These are phyloP conservation scores for Muscicapa comitata DNA, from an alignment of 2,797 vertebrate species.

Conservation along the genomic window DNA sequence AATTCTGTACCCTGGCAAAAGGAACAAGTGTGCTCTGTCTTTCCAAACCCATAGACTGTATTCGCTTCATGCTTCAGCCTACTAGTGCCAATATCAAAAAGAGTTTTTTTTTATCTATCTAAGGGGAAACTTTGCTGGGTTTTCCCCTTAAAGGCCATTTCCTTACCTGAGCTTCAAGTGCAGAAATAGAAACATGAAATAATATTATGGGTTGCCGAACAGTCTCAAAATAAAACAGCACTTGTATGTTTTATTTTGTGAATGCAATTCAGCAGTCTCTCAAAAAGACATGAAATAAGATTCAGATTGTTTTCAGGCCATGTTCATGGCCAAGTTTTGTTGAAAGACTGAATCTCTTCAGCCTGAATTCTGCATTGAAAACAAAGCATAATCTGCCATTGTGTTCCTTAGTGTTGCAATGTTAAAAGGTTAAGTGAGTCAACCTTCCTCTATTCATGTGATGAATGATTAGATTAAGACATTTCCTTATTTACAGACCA, in stretches of 20 bases:
- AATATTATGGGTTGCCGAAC: not conserved
- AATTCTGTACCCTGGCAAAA: not conserved
- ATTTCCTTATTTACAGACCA: not conserved
- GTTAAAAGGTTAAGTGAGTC: not conserved
- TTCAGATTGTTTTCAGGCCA: not conserved
- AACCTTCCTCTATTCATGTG: not conserved
- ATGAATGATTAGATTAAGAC: not conserved
- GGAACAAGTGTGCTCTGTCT: not conserved
- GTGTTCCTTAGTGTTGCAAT: not conserved
- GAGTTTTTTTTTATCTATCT: not conserved
- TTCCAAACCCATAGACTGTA: not conserved
- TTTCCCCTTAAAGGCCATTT: not conserved
- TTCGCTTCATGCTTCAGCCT: not conserved
- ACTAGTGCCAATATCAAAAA: not conserved
- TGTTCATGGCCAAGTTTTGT: not conserved
- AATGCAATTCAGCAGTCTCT: not conserved
- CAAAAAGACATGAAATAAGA: not conserved
- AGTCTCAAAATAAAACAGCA: not conserved
- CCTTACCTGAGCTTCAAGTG: not conserved
- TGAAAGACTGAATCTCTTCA: not conserved
- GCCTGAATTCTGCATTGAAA: not conserved
- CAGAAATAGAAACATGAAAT: not conserved
- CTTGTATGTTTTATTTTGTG: not conserved
- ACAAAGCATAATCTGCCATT: not conserved
- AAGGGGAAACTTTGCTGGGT: not conserved